A percentile compares a stretch with the other conserved stretches of the same genome.
phyloP scores from a whole-genome alignment of 1,140 invertebrate genomes.

The Polypedilum vanderplanki region DNA sequence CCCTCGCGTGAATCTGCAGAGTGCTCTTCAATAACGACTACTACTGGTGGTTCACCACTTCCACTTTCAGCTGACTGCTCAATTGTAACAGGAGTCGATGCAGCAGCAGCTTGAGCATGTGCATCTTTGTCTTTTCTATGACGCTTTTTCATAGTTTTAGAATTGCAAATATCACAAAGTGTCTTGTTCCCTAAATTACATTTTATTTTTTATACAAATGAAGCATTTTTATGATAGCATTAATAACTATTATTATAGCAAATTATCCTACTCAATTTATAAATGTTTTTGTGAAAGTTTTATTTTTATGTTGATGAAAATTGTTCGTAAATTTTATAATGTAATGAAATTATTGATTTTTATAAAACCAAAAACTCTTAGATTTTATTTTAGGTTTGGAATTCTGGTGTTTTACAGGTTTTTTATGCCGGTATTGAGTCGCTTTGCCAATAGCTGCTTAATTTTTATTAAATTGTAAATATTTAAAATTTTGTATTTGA shows the following conservation, averaged over 20 bases:
- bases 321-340: slow-evolving; percentile 39
- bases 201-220: too few species aligned
- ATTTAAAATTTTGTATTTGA: not conserved
- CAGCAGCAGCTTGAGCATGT: slow-evolving; percentile 39
- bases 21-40: not conserved
- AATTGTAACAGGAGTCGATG: slow-evolving; percentile 32
- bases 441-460: too few species aligned
- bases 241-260: too few species aligned
- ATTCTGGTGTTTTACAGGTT: too few species aligned
- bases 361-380: too few species aligned
- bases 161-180: slow-evolving; percentile 71
- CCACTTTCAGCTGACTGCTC: not conserved
- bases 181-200: slow-evolving; percentile 71
- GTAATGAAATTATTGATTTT: too few species aligned
- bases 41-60: not conserved
- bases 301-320: slow-evolving; percentile 28
- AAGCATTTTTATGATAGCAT: too few species aligned
- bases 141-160: slow-evolving; percentile 59
- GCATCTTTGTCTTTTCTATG: slow-evolving; percentile 53
- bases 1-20: not conserved
- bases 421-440: too few species aligned
- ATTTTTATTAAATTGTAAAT: too few species aligned
- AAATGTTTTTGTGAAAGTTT: too few species aligned
- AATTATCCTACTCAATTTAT: too few species aligned
- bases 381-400: too few species aligned